Evolutionary conservation across 2,888 invertebrate species (phyloP).

Genomic region (Mythimna ferrago): DNA sequence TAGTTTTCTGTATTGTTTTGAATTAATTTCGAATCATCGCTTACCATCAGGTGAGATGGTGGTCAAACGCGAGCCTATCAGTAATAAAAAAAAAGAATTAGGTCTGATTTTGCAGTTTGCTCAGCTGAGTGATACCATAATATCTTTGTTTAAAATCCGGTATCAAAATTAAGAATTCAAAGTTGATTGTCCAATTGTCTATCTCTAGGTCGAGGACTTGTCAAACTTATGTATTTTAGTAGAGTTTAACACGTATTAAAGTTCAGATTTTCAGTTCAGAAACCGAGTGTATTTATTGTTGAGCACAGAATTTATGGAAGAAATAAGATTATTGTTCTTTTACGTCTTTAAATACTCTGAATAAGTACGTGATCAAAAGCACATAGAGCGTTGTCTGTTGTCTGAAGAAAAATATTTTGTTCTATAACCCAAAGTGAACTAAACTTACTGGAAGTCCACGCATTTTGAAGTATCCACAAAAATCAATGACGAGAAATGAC

Average conservation of each 20-base stretch:
- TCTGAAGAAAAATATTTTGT: not conserved
- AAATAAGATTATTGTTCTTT: not conserved
- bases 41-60: too few species aligned
- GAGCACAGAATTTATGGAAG: not conserved
- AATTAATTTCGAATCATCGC: too few species aligned
- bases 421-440: not conserved
- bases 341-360: not conserved
- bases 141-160: not conserved
- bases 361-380: not conserved
- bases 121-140: not conserved
- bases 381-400: not conserved
- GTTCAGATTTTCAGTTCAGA: not conserved
- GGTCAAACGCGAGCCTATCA: too few species aligned
- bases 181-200: not conserved
- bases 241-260: not conserved
- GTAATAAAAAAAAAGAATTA: too few species aligned
- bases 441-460: not conserved
- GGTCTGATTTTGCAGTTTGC: not conserved
- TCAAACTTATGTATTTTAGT: not conserved
- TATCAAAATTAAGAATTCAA: not conserved
- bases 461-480: slow-evolving; percentile 11
- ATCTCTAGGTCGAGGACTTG: not conserved
- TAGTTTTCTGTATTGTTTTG: not conserved
- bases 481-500: slow-evolving; percentile 17
- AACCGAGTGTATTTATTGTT: not conserved